Evolutionary conservation across 1,140 invertebrate species (phyloP).

Genomic region (Lordiphosa collinella): DNA sequence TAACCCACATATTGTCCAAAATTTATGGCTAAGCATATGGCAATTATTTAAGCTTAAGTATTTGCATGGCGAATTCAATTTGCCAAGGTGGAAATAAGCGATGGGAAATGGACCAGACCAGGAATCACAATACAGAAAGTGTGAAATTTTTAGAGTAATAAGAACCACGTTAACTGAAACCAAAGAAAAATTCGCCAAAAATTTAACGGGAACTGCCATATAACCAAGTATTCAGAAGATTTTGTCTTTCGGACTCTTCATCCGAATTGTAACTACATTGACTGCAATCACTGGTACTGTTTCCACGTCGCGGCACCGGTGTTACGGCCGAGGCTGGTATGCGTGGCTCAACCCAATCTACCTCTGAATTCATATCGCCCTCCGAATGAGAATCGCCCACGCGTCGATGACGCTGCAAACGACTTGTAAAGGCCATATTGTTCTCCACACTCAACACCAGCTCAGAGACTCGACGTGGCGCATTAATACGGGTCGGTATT

Average conservation of each 20-base stretch:
- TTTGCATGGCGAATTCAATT: conserved; percentile 3
- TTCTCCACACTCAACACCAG: neutral
- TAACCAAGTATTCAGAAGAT: conserved; percentile 12
- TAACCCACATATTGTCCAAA: conserved; percentile 13
- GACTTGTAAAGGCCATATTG: neutral
- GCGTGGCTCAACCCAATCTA: neutral
- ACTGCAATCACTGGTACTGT: conserved; percentile 54
- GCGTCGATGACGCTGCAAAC: neutral
- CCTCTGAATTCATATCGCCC: neutral
- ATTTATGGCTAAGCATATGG: conserved; percentile 26
- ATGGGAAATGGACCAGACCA: neutral
- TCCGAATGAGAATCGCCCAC: neutral
- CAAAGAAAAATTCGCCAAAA: too few species aligned
- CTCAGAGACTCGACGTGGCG: neutral
- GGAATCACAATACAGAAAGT: neutral
- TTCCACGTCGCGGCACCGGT: conserved; percentile 35
- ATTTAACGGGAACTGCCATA: conserved; percentile 6
- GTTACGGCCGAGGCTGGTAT: neutral
- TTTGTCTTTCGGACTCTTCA: neutral
- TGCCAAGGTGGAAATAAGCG: neutral
- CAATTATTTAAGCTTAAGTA: conserved; percentile 36
- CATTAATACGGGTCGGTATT: neutral
- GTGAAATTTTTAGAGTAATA: too few species aligned
- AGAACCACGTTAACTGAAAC: too few species aligned
- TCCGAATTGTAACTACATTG: conserved; percentile 43